phyloP scores from a whole-genome alignment of 2,888 invertebrate species.

The Dorcus hopei region DNA sequence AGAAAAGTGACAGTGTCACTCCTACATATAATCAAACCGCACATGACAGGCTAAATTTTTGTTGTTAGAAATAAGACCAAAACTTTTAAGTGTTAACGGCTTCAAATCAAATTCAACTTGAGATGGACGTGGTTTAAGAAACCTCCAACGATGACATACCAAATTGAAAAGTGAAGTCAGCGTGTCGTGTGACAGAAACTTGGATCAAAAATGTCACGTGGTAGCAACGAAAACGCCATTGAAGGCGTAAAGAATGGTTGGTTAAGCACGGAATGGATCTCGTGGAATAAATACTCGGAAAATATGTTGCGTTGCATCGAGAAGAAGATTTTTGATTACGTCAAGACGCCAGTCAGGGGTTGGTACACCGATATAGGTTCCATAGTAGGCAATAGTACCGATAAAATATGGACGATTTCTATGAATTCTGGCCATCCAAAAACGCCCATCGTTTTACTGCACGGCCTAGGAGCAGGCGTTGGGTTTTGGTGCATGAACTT shows the following conservation, averaged over 20 bases:
- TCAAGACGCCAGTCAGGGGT: slow-evolving; percentile 39
- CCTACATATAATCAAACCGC: too few species aligned
- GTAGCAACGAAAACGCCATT: not conserved
- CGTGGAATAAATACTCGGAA: slow-evolving; percentile 77
- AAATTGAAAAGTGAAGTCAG: too few species aligned
- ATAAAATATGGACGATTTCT: slow-evolving; percentile 63
- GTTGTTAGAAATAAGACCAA: too few species aligned
- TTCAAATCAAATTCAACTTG: too few species aligned
- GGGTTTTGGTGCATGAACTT: slow-evolving; percentile 91
- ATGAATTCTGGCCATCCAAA: slow-evolving; percentile 58
- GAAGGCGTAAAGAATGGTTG: not conserved
- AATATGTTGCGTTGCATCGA: slow-evolving; percentile 74
- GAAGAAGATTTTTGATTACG: slow-evolving; percentile 41
- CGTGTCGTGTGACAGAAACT: not conserved
- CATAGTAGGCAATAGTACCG: slow-evolving; percentile 52
- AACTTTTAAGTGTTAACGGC: too few species aligned
- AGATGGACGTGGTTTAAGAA: too few species aligned
- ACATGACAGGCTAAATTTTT: too few species aligned
- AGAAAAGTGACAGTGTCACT: too few species aligned
- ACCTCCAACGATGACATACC: too few species aligned
- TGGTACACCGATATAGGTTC: slow-evolving; percentile 54
- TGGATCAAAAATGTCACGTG: not conserved
- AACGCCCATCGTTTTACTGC: slow-evolving; percentile 82
- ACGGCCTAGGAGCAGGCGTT: slow-evolving; percentile 90
- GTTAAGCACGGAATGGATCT: slow-evolving; percentile 53